Conservation (phyloP, 1,140 invertebrate species). For the Brachionus koreanus region DNA sequence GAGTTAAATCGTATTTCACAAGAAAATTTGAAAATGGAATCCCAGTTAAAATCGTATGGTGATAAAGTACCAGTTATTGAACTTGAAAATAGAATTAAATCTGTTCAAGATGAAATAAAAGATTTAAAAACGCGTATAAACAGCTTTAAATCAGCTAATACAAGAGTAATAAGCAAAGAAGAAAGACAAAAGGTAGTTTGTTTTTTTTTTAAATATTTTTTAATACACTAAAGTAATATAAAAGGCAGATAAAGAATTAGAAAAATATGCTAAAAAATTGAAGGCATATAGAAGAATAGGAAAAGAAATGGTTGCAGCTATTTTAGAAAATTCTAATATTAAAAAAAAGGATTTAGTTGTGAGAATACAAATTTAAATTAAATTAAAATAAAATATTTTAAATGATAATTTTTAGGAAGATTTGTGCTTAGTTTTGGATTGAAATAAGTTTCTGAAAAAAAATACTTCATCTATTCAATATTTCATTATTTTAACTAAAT, state of each 20-base stretch:
- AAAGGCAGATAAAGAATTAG: constrained; percentile 20
- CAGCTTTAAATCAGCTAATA: neutral
- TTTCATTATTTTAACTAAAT: no score
- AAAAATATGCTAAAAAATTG: constrained; percentile 27
- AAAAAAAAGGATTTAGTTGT: constrained; percentile 39
- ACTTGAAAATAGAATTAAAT: neutral
- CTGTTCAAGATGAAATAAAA: neutral
- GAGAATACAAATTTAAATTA: neutral
- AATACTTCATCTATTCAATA: neutral
- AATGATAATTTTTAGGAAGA: constrained; percentile 7
- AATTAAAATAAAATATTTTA: neutral
- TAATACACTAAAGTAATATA: neutral
- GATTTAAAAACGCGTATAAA: neutral
- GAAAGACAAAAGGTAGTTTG: constrained; percentile 23
- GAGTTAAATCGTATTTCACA: constrained; percentile 1
- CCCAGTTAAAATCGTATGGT: neutral
- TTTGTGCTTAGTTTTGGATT: constrained; percentile 31
- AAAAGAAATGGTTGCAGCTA: constrained; percentile 26
- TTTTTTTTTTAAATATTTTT: neutral
- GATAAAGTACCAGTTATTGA: neutral
- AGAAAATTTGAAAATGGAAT: neutral
- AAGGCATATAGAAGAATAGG: neutral
- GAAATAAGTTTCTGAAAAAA: neutral
- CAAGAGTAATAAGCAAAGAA: neutral
- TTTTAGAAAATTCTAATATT: constrained; percentile 43